Percentiles rank a stretch among this genome's conserved stretches.
phyloP scores from a whole-genome alignment of 1,140 invertebrate species.

The Hyphantria cunea region DNA sequence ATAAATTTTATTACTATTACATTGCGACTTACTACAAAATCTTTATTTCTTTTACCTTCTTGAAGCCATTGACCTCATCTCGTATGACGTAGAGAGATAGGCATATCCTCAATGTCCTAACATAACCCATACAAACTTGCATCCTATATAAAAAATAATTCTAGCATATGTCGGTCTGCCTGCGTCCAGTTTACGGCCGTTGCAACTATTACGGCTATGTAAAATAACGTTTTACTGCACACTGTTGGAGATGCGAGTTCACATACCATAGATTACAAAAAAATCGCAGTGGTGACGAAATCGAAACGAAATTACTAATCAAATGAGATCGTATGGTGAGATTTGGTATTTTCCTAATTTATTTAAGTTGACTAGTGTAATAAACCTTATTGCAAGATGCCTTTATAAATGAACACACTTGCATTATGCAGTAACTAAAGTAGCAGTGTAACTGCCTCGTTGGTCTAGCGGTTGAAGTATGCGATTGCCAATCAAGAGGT shows the following conservation, averaged over 20 bases:
- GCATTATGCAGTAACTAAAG: no score
- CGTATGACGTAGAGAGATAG: background rate
- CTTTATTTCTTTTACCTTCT: background rate
- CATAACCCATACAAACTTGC: constrained; percentile 9
- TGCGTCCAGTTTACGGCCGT: constrained; percentile 50
- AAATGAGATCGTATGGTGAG: no score
- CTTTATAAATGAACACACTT: no score
- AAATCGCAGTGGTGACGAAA: constrained; percentile 20
- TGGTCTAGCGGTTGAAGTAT: no score
- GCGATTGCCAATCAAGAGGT: no score
- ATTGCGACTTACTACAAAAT: no score
- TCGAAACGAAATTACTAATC: no score
- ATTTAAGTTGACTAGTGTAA: no score
- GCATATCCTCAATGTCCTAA: background rate
- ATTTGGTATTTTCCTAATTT: no score
- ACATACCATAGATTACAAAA: constrained; percentile 32
- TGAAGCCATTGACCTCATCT: background rate
- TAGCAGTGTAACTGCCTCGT: no score
- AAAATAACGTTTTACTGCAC: constrained; percentile 62
- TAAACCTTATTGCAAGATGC: no score
- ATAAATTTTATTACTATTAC: no score
- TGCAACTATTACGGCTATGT: constrained; percentile 62
- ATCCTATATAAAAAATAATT: constrained; percentile 38
- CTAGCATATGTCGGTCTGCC: constrained; percentile 35
- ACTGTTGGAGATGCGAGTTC: constrained; percentile 43